A percentile compares a stretch with the other conserved stretches of the same genome.
phyloP scores from a whole-genome alignment of 2,888 invertebrate species.

The Chymomyza amoena region DNA sequence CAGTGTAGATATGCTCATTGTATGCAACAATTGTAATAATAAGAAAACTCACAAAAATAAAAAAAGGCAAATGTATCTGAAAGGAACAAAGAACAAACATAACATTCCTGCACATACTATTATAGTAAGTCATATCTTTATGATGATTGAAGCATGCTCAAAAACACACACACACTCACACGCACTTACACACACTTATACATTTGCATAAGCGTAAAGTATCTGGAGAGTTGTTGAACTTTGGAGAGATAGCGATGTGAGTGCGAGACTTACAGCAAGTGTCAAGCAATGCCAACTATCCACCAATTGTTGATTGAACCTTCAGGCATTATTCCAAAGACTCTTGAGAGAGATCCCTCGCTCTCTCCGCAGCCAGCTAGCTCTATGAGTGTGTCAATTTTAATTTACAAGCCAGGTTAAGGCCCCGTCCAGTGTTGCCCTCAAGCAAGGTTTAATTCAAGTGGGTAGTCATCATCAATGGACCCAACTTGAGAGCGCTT shows the following conservation, averaged over 20 bases:
- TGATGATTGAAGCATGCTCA: conserved; percentile 56
- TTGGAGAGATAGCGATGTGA: conserved; percentile 57
- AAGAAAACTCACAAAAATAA: conserved; percentile 6
- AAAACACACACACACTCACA: conserved; percentile 34
- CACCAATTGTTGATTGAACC: conserved; percentile 29
- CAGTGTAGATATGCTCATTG: neutral
- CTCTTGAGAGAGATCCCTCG: neutral
- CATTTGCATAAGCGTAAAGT: conserved; percentile 19
- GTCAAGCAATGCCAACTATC: neutral
- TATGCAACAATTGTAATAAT: conserved; percentile 39
- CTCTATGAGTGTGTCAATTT: conserved; percentile 16
- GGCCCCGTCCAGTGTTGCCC: conserved; percentile 18
- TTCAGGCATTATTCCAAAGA: conserved; percentile 22
- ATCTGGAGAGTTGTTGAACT: conserved; percentile 66
- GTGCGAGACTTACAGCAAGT: conserved; percentile 19
- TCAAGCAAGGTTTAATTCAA: conserved; percentile 52
- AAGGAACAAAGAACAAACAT: neutral
- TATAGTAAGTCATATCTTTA: neutral
- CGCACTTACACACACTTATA: conserved; percentile 14
- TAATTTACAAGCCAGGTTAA: conserved; percentile 16
- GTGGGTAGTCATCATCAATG: conserved; percentile 34
- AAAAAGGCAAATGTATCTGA: neutral
- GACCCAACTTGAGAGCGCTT: conserved; percentile 37
- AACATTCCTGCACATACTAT: conserved; percentile 52
- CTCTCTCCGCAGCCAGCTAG: neutral